Evolutionary conservation across 1,140 invertebrate species (phyloP).

Genomic region (Rhysida immarginata): DNA sequence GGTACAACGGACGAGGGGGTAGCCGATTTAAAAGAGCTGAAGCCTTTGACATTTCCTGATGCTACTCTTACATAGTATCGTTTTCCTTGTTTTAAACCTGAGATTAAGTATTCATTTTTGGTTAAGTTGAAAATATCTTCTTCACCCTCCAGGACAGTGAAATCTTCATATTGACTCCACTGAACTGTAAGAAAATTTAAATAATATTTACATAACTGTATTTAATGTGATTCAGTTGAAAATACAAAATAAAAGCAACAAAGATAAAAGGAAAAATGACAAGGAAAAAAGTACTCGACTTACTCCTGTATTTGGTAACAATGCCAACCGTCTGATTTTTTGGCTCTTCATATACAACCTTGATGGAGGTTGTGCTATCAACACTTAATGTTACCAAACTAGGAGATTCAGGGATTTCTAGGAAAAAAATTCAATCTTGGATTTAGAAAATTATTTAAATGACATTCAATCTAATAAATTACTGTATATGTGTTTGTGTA

Average conservation of each 20-base stretch:
- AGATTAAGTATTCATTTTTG: constrained; percentile 37
- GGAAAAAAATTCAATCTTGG: not conserved
- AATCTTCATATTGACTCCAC: constrained; percentile 64
- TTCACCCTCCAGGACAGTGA: constrained; percentile 55
- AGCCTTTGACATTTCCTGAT: constrained; percentile 73
- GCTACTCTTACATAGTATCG: constrained; percentile 73
- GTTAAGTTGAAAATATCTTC: constrained; percentile 49
- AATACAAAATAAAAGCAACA: not conserved
- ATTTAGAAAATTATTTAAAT: constrained; percentile 5
- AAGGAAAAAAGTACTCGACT: constrained; percentile 8
- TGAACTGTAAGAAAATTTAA: constrained; percentile 36
- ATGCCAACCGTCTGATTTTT: constrained; percentile 46
- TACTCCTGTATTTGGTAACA: constrained; percentile 80
- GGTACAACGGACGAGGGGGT: constrained; percentile 67
- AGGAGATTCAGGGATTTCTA: constrained; percentile 58
- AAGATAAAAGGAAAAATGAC: not conserved
- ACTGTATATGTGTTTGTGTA: no score
- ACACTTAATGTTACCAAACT: constrained; percentile 63
- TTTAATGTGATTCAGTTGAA: no score
- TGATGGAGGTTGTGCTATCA: constrained; percentile 56
- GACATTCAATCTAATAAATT: no score
- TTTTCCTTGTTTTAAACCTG: constrained; percentile 54
- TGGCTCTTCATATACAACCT: constrained; percentile 54
- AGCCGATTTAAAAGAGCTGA: constrained; percentile 54
- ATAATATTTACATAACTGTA: no score